phyloP scores from a whole-genome alignment of 2,888 invertebrate genomes.

The Drosophila kambysellisi region DNA sequence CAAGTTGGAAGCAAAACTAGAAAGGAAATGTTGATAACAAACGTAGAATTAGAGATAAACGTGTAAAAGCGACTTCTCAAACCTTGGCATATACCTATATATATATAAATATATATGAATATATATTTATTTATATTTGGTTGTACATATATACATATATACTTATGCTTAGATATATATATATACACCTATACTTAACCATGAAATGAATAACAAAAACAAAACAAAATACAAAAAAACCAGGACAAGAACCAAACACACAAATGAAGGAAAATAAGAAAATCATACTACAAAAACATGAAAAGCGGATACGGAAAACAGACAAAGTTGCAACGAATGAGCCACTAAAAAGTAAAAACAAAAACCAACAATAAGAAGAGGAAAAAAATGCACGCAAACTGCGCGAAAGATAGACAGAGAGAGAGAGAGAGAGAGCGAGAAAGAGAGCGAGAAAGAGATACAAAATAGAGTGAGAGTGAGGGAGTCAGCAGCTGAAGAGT shows the following conservation, averaged over 20 bases:
- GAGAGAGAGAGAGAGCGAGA: background rate
- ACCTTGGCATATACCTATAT: background rate
- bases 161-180: conserved; percentile 14
- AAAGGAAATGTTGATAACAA: conserved; percentile 19
- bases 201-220: conserved; percentile 34
- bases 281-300: conserved; percentile 22
- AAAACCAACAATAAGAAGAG: conserved; percentile 13
- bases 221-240: conserved; percentile 12
- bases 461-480: background rate
- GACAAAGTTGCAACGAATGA: conserved; percentile 76
- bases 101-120: background rate
- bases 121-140: background rate
- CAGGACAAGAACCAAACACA: conserved; percentile 30
- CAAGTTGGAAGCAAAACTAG: conserved; percentile 42
- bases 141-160: conserved; percentile 13
- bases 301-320: conserved; percentile 69
- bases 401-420: background rate
- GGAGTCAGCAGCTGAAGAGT: background rate
- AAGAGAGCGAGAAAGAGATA: background rate
- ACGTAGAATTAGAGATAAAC: conserved; percentile 7
- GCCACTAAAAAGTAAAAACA: conserved; percentile 57
- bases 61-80: conserved; percentile 6
- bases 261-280: conserved; percentile 19
- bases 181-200: conserved; percentile 49
- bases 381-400: background rate